Base-by-base conservation (phyloP, 2,113 vertebrate species). In the Oncorhynchus nerka region DNA sequence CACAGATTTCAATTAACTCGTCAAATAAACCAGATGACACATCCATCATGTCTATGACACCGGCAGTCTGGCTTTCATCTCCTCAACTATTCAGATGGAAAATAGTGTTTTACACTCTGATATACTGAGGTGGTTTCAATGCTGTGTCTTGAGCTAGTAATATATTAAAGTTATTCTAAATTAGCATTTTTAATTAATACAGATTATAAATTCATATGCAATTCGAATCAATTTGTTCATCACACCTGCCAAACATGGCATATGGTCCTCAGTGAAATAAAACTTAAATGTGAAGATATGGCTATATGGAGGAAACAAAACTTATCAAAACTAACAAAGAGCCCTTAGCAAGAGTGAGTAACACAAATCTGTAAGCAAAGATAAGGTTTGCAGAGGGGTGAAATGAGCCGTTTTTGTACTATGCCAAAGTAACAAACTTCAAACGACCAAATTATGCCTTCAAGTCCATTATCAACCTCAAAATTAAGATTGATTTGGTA, bases 1-100 rank as follows among this genome's bases (percentile, higher is more conserved):
- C 69, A 67, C 81, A 86, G 85, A 84, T 89, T 90, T 90, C 88
- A 92, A 89, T 92, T 90, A 91, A 87, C 83, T 86, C 79, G 62
- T 91, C 89, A 90, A 90, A 89, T 82, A 82, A 76, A 77, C 80
- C 81, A 30, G 70, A 79, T 75, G 72, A 82, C 76, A 81, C 76
- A 81, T 91, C 87, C 82, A 80, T 88, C 83, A 88, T 70, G 28
- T 26, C 67, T 75, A 57, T 51, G 32, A 76, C 39, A 45, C 26
- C 28, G 69, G 32, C 19, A 11, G 64, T 64, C 51, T 2, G 0
- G 34, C 57, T 67, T 70, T 71, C 3, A 49, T 32, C 15, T 5
- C 26, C 39, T 68, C 5, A 24, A 48, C 80, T 62, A 73, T 34
- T 65, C 57, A 75, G 79, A 75, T 51, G 19, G 20, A 7, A 80